Evolutionary conservation across 2,888 invertebrate species (phyloP).

Genomic region (Spilarctia lutea): DNA sequence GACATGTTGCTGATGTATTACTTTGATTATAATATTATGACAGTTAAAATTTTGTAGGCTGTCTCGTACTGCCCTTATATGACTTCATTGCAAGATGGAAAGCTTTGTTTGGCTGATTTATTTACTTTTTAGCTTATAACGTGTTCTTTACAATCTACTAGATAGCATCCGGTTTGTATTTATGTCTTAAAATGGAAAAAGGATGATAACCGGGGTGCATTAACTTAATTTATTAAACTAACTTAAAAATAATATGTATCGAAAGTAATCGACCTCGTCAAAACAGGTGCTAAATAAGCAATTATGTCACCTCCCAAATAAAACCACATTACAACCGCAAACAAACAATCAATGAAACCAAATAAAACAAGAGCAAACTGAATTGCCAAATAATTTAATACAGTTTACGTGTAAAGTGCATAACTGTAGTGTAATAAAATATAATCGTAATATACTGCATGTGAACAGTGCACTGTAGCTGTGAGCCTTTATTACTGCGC

Average conservation of each 20-base stretch:
- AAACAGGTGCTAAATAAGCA: neutral
- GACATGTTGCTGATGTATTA: conserved; percentile 37
- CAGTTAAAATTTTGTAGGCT: conserved; percentile 29
- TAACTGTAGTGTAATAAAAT: conserved; percentile 49
- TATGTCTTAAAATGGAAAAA: neutral
- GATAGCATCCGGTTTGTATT: neutral
- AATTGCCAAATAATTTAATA: conserved; percentile 45
- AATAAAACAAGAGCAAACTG: conserved; percentile 23
- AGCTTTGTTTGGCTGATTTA: neutral
- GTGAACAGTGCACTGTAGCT: conserved; percentile 40
- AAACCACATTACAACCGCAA: conserved; percentile 8
- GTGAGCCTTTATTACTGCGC: conserved; percentile 52
- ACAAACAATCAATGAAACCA: conserved; percentile 29
- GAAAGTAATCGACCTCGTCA: neutral
- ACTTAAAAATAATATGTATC: too few relatives aligned
- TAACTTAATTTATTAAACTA: too few relatives aligned
- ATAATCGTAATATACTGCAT: conserved; percentile 43
- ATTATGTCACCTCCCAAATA: neutral
- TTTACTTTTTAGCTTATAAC: neutral
- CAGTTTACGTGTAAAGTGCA: conserved; percentile 38
- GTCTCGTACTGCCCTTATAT: conserved; percentile 12
- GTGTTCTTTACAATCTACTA: neutral
- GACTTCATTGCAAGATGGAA: conserved; percentile 12
- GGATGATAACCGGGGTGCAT: neutral
- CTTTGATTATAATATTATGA: conserved; percentile 55